Conservation (phyloP, 2,888 invertebrate species). For the Nomada hirtipes region DNA sequence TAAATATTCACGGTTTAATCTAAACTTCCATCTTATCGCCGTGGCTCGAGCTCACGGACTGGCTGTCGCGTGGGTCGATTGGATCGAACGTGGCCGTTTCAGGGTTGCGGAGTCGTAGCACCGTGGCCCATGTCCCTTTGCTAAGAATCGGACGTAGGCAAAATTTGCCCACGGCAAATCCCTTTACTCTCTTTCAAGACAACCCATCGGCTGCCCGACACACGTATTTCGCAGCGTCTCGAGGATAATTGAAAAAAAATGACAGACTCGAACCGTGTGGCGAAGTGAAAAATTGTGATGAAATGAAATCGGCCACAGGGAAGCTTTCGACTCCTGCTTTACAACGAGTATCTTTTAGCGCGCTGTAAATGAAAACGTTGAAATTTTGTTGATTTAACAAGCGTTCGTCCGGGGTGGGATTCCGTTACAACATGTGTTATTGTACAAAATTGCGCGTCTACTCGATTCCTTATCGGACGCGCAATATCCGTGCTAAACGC, state of each 20-base stretch:
- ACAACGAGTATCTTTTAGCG: slow-evolving; percentile 12
- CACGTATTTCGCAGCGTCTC: too few species aligned
- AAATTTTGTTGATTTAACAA: background rate
- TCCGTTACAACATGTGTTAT: background rate
- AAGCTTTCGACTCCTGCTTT: slow-evolving; percentile 19
- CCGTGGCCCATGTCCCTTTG: background rate
- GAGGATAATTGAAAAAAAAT: too few species aligned
- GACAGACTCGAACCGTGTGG: too few species aligned
- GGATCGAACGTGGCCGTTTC: slow-evolving; percentile 35
- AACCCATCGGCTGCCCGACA: too few species aligned
- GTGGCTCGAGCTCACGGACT: slow-evolving; percentile 62
- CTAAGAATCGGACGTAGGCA: too few species aligned
- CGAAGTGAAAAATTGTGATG: too few species aligned
- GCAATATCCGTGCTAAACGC: too few species aligned
- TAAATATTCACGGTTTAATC: slow-evolving; percentile 79
- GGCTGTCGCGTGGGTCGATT: slow-evolving; percentile 44
- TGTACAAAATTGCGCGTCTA: background rate
- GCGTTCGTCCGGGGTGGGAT: background rate
- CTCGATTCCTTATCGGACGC: background rate
- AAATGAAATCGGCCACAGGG: too few species aligned
- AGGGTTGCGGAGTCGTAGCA: background rate
- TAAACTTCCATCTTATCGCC: slow-evolving; percentile 78
- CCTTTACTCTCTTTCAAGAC: too few species aligned
- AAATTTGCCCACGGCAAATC: too few species aligned
- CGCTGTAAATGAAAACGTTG: background rate